phyloP scores from a whole-genome alignment of 2,113 vertebrate species.

The Oryzias javanicus region DNA sequence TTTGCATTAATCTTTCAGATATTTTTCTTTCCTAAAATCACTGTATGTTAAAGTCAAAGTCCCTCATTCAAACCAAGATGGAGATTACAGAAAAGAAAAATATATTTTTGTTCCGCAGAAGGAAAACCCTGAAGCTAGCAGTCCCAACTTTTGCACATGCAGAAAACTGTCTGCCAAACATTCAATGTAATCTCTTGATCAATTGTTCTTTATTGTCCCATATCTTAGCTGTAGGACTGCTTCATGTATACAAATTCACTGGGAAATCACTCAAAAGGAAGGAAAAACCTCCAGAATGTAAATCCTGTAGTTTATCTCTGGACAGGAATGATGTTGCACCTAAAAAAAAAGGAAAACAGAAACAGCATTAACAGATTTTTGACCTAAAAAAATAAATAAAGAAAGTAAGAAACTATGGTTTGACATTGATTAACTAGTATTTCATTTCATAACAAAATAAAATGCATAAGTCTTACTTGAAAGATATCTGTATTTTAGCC shows the following conservation, averaged over 20 bases:
- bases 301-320: constrained; percentile 46
- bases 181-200: not conserved
- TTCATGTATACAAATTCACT: constrained; percentile 11
- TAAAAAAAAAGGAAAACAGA: constrained; percentile 30
- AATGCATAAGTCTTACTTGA: too few relatives aligned
- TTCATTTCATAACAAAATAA: not conserved
- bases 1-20: too few relatives aligned
- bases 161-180: constrained; percentile 3
- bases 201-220: constrained; percentile 4
- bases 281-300: not conserved
- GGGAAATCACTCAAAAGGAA: constrained; percentile 5
- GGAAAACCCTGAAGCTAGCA: not conserved
- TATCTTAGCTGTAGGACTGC: constrained; percentile 1
- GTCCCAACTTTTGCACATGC: not conserved
- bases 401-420: too few relatives aligned
- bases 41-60: too few relatives aligned
- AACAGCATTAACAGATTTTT: not conserved
- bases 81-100: too few relatives aligned
- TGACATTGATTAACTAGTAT: not conserved
- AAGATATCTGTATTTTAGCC: too few relatives aligned
- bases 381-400: not conserved
- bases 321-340: constrained; percentile 79
- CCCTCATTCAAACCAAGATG: too few relatives aligned
- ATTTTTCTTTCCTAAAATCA: too few relatives aligned
- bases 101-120: too few relatives aligned